Evolutionary conservation across 2,797 vertebrate species (phyloP).

Genomic region (Hoplostethus mediterraneus): DNA sequence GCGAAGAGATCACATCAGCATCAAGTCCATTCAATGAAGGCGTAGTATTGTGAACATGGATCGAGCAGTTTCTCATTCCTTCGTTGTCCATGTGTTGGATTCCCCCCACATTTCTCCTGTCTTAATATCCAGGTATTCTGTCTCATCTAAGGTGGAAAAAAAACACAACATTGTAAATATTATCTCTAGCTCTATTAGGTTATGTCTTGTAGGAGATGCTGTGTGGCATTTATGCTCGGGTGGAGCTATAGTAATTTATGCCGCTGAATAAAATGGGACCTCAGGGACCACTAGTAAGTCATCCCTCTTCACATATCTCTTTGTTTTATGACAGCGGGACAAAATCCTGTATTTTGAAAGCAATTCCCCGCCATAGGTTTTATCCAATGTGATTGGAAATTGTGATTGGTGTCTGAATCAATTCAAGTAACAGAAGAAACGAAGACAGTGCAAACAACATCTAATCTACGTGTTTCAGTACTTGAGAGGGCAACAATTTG

Average conservation of each 20-base stretch:
- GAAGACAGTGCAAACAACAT: constrained; percentile 37
- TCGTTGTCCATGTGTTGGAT: constrained; percentile 5
- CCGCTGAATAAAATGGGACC: constrained; percentile 35
- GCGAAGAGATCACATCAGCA: constrained; percentile 23
- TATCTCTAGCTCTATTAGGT: background rate
- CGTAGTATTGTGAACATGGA: constrained; percentile 10
- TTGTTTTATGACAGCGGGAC: constrained; percentile 43
- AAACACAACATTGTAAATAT: background rate
- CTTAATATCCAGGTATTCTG: background rate
- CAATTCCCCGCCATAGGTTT: constrained; percentile 49
- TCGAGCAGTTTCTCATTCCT: constrained; percentile 1
- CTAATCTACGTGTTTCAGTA: constrained; percentile 11
- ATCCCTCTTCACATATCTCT: constrained; percentile 36
- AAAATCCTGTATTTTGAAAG: constrained; percentile 44
- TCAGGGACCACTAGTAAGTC: constrained; percentile 35
- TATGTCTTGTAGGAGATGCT: constrained; percentile 1
- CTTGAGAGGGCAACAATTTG: constrained; percentile 37
- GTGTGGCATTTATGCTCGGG: constrained; percentile 23
- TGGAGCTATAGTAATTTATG: constrained; percentile 34
- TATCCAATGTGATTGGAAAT: constrained; percentile 57
- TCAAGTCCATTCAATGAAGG: background rate
- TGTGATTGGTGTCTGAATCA: constrained; percentile 39
- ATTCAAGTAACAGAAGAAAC: constrained; percentile 43
- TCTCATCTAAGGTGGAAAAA: background rate
- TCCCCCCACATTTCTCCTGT: background rate